Conservation (phyloP, 2,113 vertebrate genomes). For the Peromyscus californicus region DNA sequence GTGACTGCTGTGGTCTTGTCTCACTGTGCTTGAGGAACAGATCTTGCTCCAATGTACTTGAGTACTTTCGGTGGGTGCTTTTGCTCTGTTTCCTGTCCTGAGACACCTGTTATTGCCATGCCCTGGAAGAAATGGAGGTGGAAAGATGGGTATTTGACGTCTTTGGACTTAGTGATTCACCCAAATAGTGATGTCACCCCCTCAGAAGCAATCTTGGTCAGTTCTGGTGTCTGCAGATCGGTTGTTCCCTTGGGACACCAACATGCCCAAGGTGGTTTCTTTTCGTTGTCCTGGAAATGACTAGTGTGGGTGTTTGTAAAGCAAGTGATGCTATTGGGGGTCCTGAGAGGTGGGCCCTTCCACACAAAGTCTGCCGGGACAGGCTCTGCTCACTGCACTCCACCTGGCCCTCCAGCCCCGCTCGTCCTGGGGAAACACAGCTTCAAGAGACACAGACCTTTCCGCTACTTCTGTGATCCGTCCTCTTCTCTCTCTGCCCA, state of each 20-base stretch:
- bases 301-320: neutral
- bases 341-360: neutral
- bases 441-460: neutral
- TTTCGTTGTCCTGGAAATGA: neutral
- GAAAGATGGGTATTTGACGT: neutral
- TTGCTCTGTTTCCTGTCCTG: neutral
- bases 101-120: no score
- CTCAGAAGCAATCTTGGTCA: neutral
- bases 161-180: neutral
- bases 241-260: neutral
- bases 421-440: neutral
- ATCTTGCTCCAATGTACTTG: neutral
- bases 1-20: neutral
- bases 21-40: neutral
- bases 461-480: neutral
- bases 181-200: neutral
- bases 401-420: no score
- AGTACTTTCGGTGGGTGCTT: neutral
- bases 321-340: fast-evolving
- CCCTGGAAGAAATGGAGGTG: neutral
- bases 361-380: fast-evolving
- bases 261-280: neutral
- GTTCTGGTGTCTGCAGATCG: neutral
- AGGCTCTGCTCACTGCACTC: neutral
- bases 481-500: neutral